Percentiles rank a stretch among this genome's conserved stretches.
Evolutionary conservation across 1,140 invertebrate species (phyloP).

Genomic region (Neotoxoptera formosana): DNA sequence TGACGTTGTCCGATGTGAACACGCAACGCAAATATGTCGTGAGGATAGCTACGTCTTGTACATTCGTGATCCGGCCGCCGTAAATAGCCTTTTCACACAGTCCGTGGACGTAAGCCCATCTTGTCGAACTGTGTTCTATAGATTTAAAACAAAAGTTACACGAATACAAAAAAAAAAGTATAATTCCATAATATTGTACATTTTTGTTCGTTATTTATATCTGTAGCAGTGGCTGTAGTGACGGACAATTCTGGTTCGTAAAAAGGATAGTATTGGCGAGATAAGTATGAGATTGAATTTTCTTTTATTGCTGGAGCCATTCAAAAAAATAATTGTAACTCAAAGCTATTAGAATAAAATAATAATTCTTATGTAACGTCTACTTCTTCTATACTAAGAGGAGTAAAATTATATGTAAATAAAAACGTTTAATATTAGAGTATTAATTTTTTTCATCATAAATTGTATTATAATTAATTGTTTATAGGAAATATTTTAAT

Average conservation of each 20-base stretch:
- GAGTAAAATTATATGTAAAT: too few species aligned
- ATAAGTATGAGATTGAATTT: neutral
- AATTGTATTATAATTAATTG: too few species aligned
- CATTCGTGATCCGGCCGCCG: slow-evolving; percentile 86
- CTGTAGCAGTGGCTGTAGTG: neutral
- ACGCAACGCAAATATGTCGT: slow-evolving; percentile 77
- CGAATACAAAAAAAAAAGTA: neutral
- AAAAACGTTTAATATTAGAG: too few species aligned
- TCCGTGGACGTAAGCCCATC: slow-evolving; percentile 84
- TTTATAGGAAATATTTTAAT: too few species aligned
- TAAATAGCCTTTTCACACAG: slow-evolving; percentile 85
- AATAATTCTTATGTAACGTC: too few species aligned
- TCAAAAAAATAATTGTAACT: neutral
- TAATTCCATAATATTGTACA: neutral
- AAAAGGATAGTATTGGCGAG: neutral
- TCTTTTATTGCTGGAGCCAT: neutral
- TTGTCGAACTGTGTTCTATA: slow-evolving; percentile 62
- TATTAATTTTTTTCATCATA: too few species aligned
- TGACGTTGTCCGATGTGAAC: slow-evolving; percentile 72
- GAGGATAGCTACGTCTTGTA: slow-evolving; percentile 78
- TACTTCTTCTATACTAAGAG: too few species aligned
- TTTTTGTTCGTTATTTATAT: neutral
- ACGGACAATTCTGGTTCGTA: neutral
- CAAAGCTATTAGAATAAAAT: too few species aligned
- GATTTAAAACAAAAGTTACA: neutral